phyloP scores from a whole-genome alignment of 2,113 vertebrate species.

The Bufo bufo region DNA sequence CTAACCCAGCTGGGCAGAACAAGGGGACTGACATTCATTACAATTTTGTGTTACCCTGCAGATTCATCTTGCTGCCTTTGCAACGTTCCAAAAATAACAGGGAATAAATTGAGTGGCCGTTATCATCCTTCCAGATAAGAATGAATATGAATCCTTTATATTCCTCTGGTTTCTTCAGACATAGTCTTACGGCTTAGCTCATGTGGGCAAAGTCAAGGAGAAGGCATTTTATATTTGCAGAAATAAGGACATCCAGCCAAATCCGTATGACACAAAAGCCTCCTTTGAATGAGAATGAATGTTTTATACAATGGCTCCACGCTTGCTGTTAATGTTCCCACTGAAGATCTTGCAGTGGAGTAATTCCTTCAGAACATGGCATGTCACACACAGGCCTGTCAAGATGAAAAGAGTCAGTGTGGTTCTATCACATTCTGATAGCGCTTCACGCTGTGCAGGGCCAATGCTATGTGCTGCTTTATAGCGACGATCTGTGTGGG shows the following conservation, averaged over 20 bases:
- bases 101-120: not conserved
- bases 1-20: no score
- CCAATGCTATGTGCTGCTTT: constrained; percentile 8
- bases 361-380: constrained; percentile 49
- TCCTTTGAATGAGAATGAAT: constrained; percentile 43
- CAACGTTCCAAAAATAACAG: not conserved
- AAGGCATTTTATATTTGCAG: constrained; percentile 9
- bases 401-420: constrained; percentile 32
- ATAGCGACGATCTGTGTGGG: not conserved
- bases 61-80: not conserved
- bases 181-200: constrained; percentile 19
- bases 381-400: constrained; percentile 43
- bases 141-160: not conserved
- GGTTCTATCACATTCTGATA: constrained; percentile 35
- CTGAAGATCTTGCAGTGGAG: constrained; percentile 44
- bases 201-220: constrained; percentile 17
- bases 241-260: constrained; percentile 23
- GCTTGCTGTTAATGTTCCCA: constrained; percentile 33
- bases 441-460: constrained; percentile 1
- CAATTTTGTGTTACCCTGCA: not conserved
- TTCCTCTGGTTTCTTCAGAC: not conserved
- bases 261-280: constrained; percentile 34
- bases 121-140: not conserved
- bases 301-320: constrained; percentile 41
- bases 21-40: not conserved